Evolutionary conservation across 2,888 invertebrate species (phyloP), one percentile per base, ranked within the genome.

Genomic region (Mythimna loreyi): DNA sequence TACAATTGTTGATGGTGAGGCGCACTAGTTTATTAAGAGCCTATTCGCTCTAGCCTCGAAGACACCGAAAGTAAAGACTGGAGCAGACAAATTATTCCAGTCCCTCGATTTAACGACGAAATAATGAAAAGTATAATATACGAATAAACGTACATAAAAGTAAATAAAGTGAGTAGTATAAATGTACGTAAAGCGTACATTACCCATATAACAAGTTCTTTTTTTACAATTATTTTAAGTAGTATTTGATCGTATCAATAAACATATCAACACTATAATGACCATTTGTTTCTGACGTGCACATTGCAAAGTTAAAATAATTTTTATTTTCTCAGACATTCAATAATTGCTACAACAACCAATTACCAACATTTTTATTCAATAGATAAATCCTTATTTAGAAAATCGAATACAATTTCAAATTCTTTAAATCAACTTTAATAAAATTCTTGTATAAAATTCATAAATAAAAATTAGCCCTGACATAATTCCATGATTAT

Each of bases 331-430:
- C 19, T 9, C 1, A 50, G 47, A 49, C 45, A 45, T 66, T 43
- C 25, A 63, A 69, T 81, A 59, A 78, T 70, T 70, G 49, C 57
- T 63, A 43, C 28, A 33, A 40, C 30, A 6, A 52, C 23, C 70
- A 70, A 67, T 70, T 64, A 78, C 11, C 50, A n/a, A 62, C 65
- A 63, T 68, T 71, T 75, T 79, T 64, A 60, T 74, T 63, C 63
- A 19, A 68, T 62, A 50, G 57, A 62, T 63, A 79, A 68, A 50
- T 56, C 80, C 67, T 25, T 82, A 68, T 79, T 64, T 43, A 71
- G 58, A 43, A 56, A 57, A 74, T 70, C 50, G 68, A 67, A 67
- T 58, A 23, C 55, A 63, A 61, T 71, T 76, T 59, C 36, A 60
- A 77, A 62, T 73, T 66, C 49, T 66, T 57, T 9, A 55, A 4